These are phyloP conservation scores for Proterorhinus semilunaris DNA, from an alignment of 2,113 vertebrate species.

Conservation along the genomic window DNA sequence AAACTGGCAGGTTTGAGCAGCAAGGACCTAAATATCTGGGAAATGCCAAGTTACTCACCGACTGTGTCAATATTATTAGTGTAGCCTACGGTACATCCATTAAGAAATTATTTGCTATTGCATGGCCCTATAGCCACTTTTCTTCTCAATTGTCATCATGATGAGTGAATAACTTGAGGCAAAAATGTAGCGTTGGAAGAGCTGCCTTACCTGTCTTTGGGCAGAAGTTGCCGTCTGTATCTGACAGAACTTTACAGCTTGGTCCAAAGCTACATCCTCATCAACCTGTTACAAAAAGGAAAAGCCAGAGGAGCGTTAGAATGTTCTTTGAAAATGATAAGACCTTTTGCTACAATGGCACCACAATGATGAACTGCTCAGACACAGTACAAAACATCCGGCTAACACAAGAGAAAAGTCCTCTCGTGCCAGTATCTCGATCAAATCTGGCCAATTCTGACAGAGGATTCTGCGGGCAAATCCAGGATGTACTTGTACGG, in stretches of 20 bases:
- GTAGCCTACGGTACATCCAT: constrained; percentile 13
- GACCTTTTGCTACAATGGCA: background rate
- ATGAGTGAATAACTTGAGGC: background rate
- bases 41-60: constrained; percentile 30
- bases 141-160: no score
- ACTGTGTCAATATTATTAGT: constrained; percentile 23
- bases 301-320: background rate
- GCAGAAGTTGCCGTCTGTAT: constrained; percentile 90
- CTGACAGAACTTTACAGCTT: constrained; percentile 98
- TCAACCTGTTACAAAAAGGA: constrained; percentile 82
- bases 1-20: constrained; percentile 16
- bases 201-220: constrained; percentile 89
- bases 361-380: background rate
- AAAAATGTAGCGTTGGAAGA: background rate
- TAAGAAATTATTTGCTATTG: no score
- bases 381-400: background rate
- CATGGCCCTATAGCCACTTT: no score
- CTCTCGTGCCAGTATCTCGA: background rate
- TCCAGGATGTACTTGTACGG: constrained; percentile 30
- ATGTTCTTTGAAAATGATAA: background rate
- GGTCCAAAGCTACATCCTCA: constrained; percentile 93
- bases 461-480: constrained; percentile 20
- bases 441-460: constrained; percentile 6
- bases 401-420: background rate
- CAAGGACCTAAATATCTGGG: constrained; percentile 31